A percentile compares a stretch with the other conserved stretches of the same genome.
Evolutionary conservation across 2,888 invertebrate species (phyloP).

Genomic region (Heliothis peltigera): DNA sequence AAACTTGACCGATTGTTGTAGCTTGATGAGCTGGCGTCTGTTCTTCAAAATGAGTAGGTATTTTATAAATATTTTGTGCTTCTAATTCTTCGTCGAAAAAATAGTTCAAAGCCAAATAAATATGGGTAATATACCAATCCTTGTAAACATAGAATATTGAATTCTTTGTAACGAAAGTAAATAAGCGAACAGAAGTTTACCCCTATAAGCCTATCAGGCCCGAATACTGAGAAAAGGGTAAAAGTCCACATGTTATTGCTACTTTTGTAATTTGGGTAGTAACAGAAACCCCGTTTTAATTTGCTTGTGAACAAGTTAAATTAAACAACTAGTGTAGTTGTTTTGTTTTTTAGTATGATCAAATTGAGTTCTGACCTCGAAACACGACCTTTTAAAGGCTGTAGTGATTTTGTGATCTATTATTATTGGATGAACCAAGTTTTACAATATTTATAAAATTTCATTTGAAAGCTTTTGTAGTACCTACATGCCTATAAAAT

Average conservation of each 20-base stretch:
- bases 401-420: no score
- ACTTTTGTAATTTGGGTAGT: conserved; percentile 32
- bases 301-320: conserved; percentile 28
- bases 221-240: conserved; percentile 44
- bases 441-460: no score
- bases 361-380: not conserved
- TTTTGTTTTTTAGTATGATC: conserved; percentile 22
- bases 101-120: conserved; percentile 35
- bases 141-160: conserved; percentile 55
- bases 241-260: conserved; percentile 30
- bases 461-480: no score
- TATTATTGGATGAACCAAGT: not conserved
- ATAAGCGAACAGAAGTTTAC: conserved; percentile 43
- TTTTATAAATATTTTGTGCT: not conserved
- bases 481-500: no score
- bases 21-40: no score
- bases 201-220: conserved; percentile 55
- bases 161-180: conserved; percentile 55
- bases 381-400: no score
- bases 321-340: conserved; percentile 9
- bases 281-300: conserved; percentile 32
- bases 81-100: conserved; percentile 4
- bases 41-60: not conserved
- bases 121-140: conserved; percentile 39
- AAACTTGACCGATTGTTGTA: no score